Base-by-base conservation (phyloP, 1,140 invertebrate species). In the Telenomus remus region DNA sequence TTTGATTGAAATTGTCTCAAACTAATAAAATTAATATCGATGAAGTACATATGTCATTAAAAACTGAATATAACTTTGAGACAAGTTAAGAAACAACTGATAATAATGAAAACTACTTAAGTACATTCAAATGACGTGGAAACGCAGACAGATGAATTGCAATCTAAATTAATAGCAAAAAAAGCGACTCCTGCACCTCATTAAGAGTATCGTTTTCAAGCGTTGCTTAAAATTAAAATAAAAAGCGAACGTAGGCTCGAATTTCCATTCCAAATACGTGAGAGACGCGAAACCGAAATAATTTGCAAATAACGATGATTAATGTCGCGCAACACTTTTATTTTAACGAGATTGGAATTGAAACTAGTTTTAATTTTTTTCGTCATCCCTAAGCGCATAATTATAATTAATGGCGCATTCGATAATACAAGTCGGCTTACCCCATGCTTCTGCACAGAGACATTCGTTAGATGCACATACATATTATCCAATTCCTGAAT, bases 381-480 rank as follows among this genome's bases (percentile, higher is more conserved):
- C 16, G 37, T 13, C 49, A 42, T 65, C 56, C 46, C 46, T 15
- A n/a, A 13, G 15, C n/a, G 10, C 13, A 6, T 68, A 77, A 77
- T 72, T 77, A 65, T 73, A 78, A 73, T 69, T 78, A 73, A 78
- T 48, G 64, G 70, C 50, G 59, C 16, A 42, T 53, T 51, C 50
- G 19, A 63, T 65, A 69, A 70, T 35, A 77, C 1, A 6, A 27
- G 19, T 27, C 19, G 81, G 34, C 90, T 88, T 87, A 94, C 94
- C 78, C 94, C 94, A 81, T 95, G 93, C 85, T 95, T 95, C 86
- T 96, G 95, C n/a, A 95, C 94, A 37, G 94, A 93, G 0, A 96
- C 95, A 87, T 96, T 96, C 5, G 95, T 96, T 11, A 96, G 89
- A 88, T 96, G 95, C 39, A 95, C 93, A 85, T 94, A 95, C 92